Evolutionary conservation across 1,140 invertebrate genomes (phyloP), one percentile per base, ranked within the genome.

Genomic region (Macrobrachium rosenbergii): DNA sequence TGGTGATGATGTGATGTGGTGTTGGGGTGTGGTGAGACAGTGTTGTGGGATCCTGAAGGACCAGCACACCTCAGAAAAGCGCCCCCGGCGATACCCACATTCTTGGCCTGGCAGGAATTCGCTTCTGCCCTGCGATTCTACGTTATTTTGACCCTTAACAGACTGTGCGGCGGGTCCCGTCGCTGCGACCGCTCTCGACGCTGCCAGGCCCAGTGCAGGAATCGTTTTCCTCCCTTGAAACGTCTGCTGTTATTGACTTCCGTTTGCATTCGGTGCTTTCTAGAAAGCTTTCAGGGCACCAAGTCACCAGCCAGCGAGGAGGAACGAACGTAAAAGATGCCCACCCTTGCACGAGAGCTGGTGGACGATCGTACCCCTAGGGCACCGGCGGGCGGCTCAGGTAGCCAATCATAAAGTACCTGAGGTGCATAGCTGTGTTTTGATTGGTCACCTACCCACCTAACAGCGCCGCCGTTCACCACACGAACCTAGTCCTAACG

Each of bases 331-430:
- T 58, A 17, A n/a, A n/a, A 58, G 78, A 80, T 81, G 85, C 85
- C 85, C 85, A 87, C 78, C 78, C 85, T 82, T 75, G 78, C 79
- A 67, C 85, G 78, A 81, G 85, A 87, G 63, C 85, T 64, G 85
- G 77, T 37, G 85, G 77, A 23, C 85, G 78, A 87, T 81, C 73
- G 82, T 87, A 72, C 62, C 78, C 78, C 81, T 78, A 28, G 78
- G 83, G 83, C 83, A 80, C 63, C 77, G 83, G 83, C 73, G 77
- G 83, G 77, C 76, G 77, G 67, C 76, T 79, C 76, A 80, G 78
- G 85, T 87, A 87, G 85, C 85, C 85, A 87, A 87, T 87, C 85
- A 87, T 87, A 87, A 81, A 87, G 85, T 87, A 87, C 85, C 67
- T 76, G 69, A 76, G 85, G 69, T 87, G 85, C 85, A 87, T 81